A percentile compares a stretch with the other conserved stretches of the same genome.
Evolutionary conservation across 1,140 invertebrate species (phyloP).

Genomic region (Bactericera cockerelli): DNA sequence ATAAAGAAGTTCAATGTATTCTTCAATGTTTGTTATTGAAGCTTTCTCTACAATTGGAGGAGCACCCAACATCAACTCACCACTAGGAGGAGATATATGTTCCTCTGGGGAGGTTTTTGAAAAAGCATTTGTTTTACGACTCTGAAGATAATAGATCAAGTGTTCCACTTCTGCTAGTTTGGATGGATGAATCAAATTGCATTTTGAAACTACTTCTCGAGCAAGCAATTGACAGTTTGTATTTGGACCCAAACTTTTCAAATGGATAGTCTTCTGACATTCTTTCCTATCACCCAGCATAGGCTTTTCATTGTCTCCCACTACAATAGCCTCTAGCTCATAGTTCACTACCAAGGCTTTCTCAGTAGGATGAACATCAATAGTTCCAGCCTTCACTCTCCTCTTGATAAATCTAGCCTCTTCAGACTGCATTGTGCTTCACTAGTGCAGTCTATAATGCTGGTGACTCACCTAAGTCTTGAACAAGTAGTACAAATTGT

Average conservation of each 20-base stretch:
- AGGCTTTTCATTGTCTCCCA: conserved; percentile 65
- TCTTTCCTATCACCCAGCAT: conserved; percentile 74
- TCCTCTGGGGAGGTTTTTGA: conserved; percentile 16
- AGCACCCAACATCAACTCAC: conserved; percentile 3
- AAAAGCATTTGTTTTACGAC: conserved; percentile 44
- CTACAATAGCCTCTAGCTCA: conserved; percentile 69
- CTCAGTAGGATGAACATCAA: conserved; percentile 82
- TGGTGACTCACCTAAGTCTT: too few relatives aligned
- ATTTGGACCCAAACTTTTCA: conserved; percentile 64
- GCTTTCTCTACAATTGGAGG: conserved; percentile 33
- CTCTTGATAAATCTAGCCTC: conserved; percentile 22
- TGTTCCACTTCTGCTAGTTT: conserved; percentile 77
- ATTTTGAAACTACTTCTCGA: conserved; percentile 75
- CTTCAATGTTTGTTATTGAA: conserved; percentile 69
- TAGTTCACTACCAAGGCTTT: conserved; percentile 82
- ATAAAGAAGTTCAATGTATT: conserved; percentile 91
- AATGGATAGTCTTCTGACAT: conserved; percentile 66
- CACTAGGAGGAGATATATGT: not conserved
- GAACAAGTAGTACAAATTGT: too few relatives aligned
- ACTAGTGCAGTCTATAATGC: too few relatives aligned
- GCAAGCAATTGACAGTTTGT: conserved; percentile 67
- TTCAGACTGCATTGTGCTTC: conserved; percentile 20
- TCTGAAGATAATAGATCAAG: conserved; percentile 80
- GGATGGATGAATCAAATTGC: conserved; percentile 71
- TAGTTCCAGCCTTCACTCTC: conserved; percentile 61